Evolutionary conservation across 2,888 invertebrate species (phyloP).

Genomic region (Athalia cordata): DNA sequence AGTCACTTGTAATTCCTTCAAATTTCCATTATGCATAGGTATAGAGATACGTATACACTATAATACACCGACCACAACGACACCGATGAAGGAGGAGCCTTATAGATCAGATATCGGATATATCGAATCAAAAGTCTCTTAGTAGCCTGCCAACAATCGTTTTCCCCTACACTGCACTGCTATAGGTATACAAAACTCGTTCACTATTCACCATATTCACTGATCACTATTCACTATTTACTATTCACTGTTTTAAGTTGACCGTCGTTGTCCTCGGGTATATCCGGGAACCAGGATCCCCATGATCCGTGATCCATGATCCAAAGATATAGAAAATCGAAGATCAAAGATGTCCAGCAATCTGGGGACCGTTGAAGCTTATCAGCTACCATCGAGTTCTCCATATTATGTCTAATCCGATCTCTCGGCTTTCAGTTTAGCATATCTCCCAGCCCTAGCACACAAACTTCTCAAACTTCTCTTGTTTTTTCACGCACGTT

Average conservation of each 20-base stretch:
- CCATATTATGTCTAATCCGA: conserved; percentile 2
- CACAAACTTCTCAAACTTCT: too few relatives aligned
- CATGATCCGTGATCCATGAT: conserved; percentile 30
- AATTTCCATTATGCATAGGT: conserved; percentile 27
- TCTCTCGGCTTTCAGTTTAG: too few relatives aligned
- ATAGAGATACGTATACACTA: too few relatives aligned
- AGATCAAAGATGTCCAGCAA: conserved; percentile 28
- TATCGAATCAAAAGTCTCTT: too few relatives aligned
- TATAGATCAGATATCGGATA: too few relatives aligned
- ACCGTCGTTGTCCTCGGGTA: conserved; percentile 32
- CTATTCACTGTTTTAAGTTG: conserved; percentile 35
- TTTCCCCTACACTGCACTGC: not conserved
- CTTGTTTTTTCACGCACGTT: too few relatives aligned
- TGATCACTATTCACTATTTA: conserved; percentile 24
- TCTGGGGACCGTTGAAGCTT: conserved; percentile 12
- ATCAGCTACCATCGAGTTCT: conserved; percentile 9
- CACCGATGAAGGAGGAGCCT: too few relatives aligned
- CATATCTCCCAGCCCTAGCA: too few relatives aligned
- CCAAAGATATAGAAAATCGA: conserved; percentile 5
- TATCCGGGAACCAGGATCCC: conserved; percentile 5
- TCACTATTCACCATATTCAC: conserved; percentile 35
- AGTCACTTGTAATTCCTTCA: conserved; percentile 26
- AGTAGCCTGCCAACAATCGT: not conserved
- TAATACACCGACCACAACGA: too few relatives aligned
- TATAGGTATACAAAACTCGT: conserved; percentile 2